Evolutionary conservation across 2,797 vertebrate genomes (phyloP).

Genomic region (Fundulus diaphanus): DNA sequence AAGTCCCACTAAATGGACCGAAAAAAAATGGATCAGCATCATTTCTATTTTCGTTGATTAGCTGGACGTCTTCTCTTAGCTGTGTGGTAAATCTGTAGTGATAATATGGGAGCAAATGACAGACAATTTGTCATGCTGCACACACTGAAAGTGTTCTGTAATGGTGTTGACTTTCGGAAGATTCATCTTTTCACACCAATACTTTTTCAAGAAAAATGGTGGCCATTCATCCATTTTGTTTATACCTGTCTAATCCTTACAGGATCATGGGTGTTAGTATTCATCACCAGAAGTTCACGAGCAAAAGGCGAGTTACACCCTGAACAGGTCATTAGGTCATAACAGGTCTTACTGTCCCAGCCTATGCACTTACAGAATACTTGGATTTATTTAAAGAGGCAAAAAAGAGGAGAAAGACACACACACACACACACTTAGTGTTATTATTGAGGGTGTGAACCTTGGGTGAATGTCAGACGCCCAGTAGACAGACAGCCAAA

Average conservation of each 20-base stretch:
- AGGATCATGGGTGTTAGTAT: neutral
- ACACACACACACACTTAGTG: neutral
- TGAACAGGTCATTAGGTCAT: neutral
- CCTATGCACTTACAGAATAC: neutral
- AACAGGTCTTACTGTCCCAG: neutral
- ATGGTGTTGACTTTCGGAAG: neutral
- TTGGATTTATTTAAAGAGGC: neutral
- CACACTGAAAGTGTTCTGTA: constrained; percentile 10
- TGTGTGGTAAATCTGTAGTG: constrained; percentile 31
- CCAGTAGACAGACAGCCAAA: neutral
- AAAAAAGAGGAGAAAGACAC: neutral
- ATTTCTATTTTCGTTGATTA: constrained; percentile 34
- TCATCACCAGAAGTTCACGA: neutral
- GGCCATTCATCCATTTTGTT: neutral
- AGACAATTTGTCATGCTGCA: constrained; percentile 41
- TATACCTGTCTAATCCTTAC: neutral
- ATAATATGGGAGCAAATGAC: constrained; percentile 30
- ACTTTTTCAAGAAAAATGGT: neutral
- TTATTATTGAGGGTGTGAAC: neutral
- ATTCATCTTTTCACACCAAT: neutral
- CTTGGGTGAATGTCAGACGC: neutral
- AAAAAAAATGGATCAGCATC: constrained; percentile 27
- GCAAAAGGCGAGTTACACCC: neutral
- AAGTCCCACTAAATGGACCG: constrained; percentile 26
- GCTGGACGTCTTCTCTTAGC: constrained; percentile 19